Base-by-base conservation (phyloP, 2,113 vertebrate species). In the Tachuris rubrigastra region DNA sequence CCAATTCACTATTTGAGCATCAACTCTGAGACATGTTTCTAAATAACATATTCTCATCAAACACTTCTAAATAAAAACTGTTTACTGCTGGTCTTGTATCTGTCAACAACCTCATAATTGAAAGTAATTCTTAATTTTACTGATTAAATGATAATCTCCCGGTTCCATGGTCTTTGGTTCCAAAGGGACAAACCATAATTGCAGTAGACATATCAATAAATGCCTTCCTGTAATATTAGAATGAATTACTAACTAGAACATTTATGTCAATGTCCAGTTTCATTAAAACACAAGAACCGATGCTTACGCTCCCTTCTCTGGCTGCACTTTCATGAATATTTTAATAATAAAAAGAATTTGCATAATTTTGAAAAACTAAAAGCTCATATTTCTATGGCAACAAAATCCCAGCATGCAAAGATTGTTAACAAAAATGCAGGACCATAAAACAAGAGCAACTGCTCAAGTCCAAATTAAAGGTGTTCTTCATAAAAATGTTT, bases 351-450 rank as follows among this genome's bases (percentile, higher is more conserved):
- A 53, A 78, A 90, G 55, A 84, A 93, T 81, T 90, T 91, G 56
- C 72, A 90, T 91, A 67, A 74, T 94, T 94, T 78, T 85, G 37
- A 52, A 77, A 91, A 95, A 77, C 59, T 77, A 77, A 88, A 92
- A 84, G 35, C 52, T 88, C 35, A 6, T 68, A 95, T 94, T 94
- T 90, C 96, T 86, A 91, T 96, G 82, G 90, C 83, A 96, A 95
- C 95, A 95, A 88, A 91, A 90, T 60, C 60, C 39, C 60, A 93
- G 55, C 44, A 85, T 27, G 13, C 28, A 73, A 71, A 25, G 33
- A 74, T 69, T 71, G 88, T 69, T 85, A 77, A 52, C 17, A 91
- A 87, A 91, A 87, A 73, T 35, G 50, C 25, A 89, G 27, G 15
- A 62, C 47, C 59, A 68, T 94, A 87, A 94, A 80, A 91, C 59